Conservation (phyloP, 2,888 invertebrate genomes). For the Temnothorax ravouxi region DNA sequence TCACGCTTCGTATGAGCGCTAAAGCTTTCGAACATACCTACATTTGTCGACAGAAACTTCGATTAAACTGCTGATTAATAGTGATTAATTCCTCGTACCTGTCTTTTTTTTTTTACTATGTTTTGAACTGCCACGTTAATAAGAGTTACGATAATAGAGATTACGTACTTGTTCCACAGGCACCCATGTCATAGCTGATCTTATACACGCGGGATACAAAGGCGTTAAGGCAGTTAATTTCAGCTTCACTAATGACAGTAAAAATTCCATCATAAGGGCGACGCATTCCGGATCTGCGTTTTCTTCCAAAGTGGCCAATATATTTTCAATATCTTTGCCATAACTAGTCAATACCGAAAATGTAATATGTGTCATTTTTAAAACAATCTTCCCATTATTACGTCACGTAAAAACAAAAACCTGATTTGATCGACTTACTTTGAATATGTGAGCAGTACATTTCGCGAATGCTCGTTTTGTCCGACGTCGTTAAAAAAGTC, state of each 20-base stretch:
- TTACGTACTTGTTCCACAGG: conserved; percentile 83
- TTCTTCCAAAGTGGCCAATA: conserved; percentile 83
- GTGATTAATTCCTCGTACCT: neutral
- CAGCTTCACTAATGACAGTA: conserved; percentile 86
- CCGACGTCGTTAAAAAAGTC: conserved; percentile 88
- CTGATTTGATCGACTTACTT: conserved; percentile 72
- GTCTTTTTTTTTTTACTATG: neutral
- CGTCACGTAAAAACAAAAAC: conserved; percentile 2
- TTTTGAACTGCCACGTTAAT: neutral
- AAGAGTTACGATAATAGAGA: neutral
- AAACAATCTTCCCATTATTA: conserved; percentile 4
- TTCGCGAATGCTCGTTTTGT: conserved; percentile 82
- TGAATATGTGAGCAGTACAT: conserved; percentile 81
- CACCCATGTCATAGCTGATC: conserved; percentile 87
- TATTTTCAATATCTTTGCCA: conserved; percentile 82
- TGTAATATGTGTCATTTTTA: neutral
- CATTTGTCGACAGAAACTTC: conserved; percentile 2
- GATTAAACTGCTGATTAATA: conserved; percentile 7
- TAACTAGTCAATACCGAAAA: conserved; percentile 80
- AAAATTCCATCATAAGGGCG: conserved; percentile 87
- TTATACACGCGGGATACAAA: conserved; percentile 85
- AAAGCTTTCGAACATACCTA: conserved; percentile 86
- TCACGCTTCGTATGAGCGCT: conserved; percentile 85
- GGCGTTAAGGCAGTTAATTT: conserved; percentile 84
- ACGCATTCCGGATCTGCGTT: conserved; percentile 87